Evolutionary conservation across 2,888 invertebrate species (phyloP), one percentile per base, ranked within the genome.

Genomic region (Tenthredo scrophulariae): DNA sequence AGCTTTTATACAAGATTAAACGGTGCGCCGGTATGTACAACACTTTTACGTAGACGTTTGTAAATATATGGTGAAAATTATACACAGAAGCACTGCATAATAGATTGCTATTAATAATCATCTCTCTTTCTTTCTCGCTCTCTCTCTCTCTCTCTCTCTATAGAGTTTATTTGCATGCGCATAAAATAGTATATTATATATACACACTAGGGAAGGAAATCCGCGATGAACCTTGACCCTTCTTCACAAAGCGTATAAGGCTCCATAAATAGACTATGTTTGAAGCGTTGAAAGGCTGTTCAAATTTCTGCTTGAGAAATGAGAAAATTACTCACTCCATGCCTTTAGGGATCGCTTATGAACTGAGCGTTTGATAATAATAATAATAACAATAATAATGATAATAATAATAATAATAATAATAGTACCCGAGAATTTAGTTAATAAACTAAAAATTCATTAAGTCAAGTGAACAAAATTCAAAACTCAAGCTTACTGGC

Each of bases 251-350:
- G 26, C 62, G n/a, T 37, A 22, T 9, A 43, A 62, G 13, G 7
- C 62, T 80, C 80, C 58, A 50, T 62, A 80, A 80, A 80, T 80
- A 80, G 80, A 80, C 58, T 40, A 50, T 77, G 80, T 80, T 80
- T 80, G 22, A 58, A 62, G 62, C 37, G 37, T 33, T 33, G 29
- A 77, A 80, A 37, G 58, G 37, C 6, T 62, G n/a, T 62, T 22
- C 62, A 22, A 62, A 40, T 37, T 80, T 62, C 40, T 58, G 13
- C 10, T 18, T 22, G 37, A 80, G 58, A 58, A 80, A 62, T 37
- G 58, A 58, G 62, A 22, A 62, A 62, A 67, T 67, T 67, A 67
- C 33, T 33, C 33, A 67, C 67, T 33, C 4, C 33, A 5, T 18
- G 67, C 67, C 22, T 26, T 26, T 26, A 26, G 26, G 62, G 22